Base-by-base conservation (phyloP, 2,113 vertebrate species). In the Amphilophus citrinellus region DNA sequence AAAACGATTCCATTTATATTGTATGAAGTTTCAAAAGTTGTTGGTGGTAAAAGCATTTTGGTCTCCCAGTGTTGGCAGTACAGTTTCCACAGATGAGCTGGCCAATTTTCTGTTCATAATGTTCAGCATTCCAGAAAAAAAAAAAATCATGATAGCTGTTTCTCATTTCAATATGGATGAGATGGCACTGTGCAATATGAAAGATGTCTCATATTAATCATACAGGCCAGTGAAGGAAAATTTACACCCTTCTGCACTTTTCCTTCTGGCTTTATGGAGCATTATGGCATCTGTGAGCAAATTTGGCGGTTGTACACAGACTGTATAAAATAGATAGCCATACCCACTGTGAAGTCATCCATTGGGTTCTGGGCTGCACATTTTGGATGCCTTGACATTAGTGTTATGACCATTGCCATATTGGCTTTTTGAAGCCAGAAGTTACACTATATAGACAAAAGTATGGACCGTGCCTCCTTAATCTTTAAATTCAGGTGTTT, bases 1-100 rank as follows among this genome's bases (percentile, higher is more conserved):
- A 76, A 81, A 81, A 50, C 14, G 56, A 22, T 84, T 82, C 30
- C 27, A 84, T 89, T 86, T 83, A 78, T 77, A 71, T 58, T 61
- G 32, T 30, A n/a, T 77, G 63, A 76, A 78, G 80, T 84, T 88
- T 88, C 7, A 84, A 56, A 60, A 39, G 84, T 61, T 62, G 56
- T 11, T 37, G 11, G 10, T 80, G 50, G 83, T 73, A 80, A 63
- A 71, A 75, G 42, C 44, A 47, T 20, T 73, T 73, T 53, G 50
- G 27, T 60, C 63, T 58, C 27, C 65, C 50, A 60, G 61, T 65
- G 56, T 44, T 61, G 50, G 53, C 3, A 18, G 35, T 20, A n/a
- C 63, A 63, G 14, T 35, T 17, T 65, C 17, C 15, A 73, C 58
- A 63, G 60, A 83, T 56, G 71, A 76, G 39, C 3, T 59, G 32